Percentiles rank a stretch among this genome's conserved stretches.
Conservation (phyloP, 2,888 invertebrate genomes). For the Mesorhabditis belari region DNA sequence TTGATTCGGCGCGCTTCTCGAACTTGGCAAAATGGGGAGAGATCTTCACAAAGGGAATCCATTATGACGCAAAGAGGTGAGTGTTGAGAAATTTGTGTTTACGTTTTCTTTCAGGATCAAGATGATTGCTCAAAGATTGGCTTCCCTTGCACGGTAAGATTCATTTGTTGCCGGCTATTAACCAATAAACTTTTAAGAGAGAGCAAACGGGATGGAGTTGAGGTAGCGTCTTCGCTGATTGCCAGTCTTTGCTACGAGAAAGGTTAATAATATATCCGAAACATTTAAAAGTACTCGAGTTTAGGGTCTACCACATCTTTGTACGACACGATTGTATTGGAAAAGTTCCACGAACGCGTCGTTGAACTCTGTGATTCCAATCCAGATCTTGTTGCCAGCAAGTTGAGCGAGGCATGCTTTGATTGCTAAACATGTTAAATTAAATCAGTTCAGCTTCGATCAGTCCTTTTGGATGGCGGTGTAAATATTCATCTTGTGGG, state of each 20-base stretch:
- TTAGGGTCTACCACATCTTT: conserved; percentile 37
- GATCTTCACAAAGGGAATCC: conserved; percentile 62
- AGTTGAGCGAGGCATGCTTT: conserved; percentile 22
- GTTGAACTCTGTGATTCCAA: conserved; percentile 21
- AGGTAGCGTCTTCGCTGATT: conserved; percentile 7
- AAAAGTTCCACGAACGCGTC: conserved; percentile 37
- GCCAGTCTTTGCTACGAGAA: conserved; percentile 22
- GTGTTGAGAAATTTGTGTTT: not conserved
- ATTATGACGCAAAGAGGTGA: conserved; percentile 8
- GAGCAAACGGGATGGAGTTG: not conserved
- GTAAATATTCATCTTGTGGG: conserved; percentile 41
- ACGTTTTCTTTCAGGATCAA: conserved; percentile 21
- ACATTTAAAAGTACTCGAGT: conserved; percentile 1
- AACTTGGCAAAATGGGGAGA: conserved; percentile 74
- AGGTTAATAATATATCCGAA: conserved; percentile 13
- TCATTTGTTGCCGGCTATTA: conserved; percentile 59
- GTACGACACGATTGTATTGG: conserved; percentile 35
- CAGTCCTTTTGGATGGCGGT: conserved; percentile 25
- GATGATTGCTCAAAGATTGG: conserved; percentile 71
- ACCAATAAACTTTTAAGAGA: conserved; percentile 56
- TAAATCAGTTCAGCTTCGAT: conserved; percentile 16
- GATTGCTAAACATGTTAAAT: not conserved
- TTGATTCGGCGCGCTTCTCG: conserved; percentile 51
- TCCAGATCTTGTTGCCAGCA: conserved; percentile 23
- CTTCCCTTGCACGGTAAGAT: conserved; percentile 72